Percentiles rank a stretch among this genome's conserved stretches.
Evolutionary conservation across 2,888 invertebrate species (phyloP).

Genomic region (Harpalus rubripes): DNA sequence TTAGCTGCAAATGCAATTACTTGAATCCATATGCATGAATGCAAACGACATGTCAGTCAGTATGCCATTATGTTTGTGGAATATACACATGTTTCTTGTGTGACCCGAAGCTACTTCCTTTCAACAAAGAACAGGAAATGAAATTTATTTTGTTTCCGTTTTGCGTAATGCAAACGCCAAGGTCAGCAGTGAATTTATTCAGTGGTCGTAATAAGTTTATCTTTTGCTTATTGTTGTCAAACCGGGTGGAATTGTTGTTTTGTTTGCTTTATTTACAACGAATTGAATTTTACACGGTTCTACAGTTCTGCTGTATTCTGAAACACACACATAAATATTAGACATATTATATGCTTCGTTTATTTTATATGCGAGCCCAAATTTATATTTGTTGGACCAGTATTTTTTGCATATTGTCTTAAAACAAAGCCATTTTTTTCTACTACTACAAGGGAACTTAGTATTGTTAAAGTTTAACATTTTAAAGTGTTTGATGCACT

Average conservation of each 20-base stretch:
- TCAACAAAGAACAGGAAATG: conserved; percentile 39
- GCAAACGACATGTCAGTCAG: conserved; percentile 27
- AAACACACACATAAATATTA: background rate
- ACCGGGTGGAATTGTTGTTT: background rate
- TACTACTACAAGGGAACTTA: no score
- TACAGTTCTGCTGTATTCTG: background rate
- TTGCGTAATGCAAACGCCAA: conserved; percentile 19
- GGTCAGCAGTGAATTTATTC: conserved; percentile 33
- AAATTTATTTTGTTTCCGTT: conserved; percentile 52
- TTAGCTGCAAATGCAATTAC: conserved; percentile 29
- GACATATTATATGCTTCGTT: background rate
- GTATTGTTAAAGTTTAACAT: no score
- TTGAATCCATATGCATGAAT: conserved; percentile 10
- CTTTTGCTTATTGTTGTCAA: conserved; percentile 29
- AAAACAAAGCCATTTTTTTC: no score
- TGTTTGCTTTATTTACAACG: background rate
- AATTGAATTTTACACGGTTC: background rate
- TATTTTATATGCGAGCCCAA: no score
- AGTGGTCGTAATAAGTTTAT: conserved; percentile 18
- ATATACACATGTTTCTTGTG: conserved; percentile 33
- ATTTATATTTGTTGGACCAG: no score
- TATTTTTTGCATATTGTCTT: no score
- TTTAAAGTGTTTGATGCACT: no score
- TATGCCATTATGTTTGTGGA: conserved; percentile 8
- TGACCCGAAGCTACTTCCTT: background rate